Evolutionary conservation across 2,888 invertebrate species (phyloP).

Genomic region (Nebria salina): DNA sequence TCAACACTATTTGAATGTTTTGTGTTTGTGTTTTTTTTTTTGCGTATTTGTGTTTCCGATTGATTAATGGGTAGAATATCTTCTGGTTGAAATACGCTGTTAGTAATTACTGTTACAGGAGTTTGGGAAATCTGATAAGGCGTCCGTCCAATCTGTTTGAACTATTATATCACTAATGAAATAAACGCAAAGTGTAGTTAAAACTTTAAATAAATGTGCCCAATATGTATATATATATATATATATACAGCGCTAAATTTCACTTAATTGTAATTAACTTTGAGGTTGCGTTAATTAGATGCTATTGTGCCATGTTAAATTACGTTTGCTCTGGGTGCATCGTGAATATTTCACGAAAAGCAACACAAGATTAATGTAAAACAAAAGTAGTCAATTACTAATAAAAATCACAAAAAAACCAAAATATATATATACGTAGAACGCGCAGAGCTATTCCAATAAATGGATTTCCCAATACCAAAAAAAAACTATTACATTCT

Average conservation of each 20-base stretch:
- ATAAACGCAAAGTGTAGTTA: too few relatives aligned
- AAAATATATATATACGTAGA: too few relatives aligned
- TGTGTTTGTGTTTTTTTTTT: background rate
- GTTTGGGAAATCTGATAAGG: background rate
- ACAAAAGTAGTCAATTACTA: too few relatives aligned
- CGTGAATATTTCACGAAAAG: background rate
- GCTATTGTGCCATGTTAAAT: background rate
- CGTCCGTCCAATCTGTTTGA: background rate
- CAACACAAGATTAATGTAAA: too few relatives aligned
- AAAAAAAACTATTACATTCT: background rate
- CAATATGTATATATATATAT: background rate
- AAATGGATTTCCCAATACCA: background rate
- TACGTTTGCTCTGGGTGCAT: background rate
- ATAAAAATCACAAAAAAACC: too few relatives aligned
- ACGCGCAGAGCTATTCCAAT: background rate
- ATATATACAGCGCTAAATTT: constrained; percentile 35
- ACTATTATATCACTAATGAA: background rate
- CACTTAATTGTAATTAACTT: constrained; percentile 45
- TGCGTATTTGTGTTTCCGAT: background rate
- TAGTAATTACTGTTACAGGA: background rate
- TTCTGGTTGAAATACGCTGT: background rate
- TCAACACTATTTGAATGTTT: background rate
- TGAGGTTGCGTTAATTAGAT: constrained; percentile 36
- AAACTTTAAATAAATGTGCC: constrained; percentile 18
- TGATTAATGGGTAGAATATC: background rate